Base-by-base conservation (phyloP, 2,113 vertebrate genomes). In the Oncorhynchus clarkii region DNA sequence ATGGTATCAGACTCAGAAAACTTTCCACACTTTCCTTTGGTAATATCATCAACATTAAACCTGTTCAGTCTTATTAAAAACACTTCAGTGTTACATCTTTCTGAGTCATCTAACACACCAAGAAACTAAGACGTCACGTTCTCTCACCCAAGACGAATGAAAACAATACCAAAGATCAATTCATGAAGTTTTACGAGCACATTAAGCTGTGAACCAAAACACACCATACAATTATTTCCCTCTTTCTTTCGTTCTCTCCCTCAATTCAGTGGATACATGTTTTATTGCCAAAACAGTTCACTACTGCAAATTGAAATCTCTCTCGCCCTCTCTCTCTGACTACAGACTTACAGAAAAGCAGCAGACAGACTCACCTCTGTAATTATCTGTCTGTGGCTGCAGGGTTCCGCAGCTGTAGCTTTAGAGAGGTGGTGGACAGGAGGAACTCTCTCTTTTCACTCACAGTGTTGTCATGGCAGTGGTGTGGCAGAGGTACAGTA, bases 401-500 rank as follows among this genome's bases (percentile, higher is more conserved):
- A 31, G 67, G 24, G 5, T 68, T 20, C 31, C 20, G 14, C 13
- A 31, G 26, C 11, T 11, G 68, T 45, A 29, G 26, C n/a, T 5
- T 34, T 70, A 4, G n/a, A 49, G 45, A 34, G 39, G 29, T 69
- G 39, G 68, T 22, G 45, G 9, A 26, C 34, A 48, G 67, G 31
- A 29, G 14, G 39, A 24, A 29, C 60, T 27, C 59, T 67, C 48
- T 67, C 22, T 66, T 64, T 24, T 49, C 62, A 67, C 59, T 48
- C 45, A 48, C 82, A 78, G 85, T 70, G 24, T 57, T 76, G 80
- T 87, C 75, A 71, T 59, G 26, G 2, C 69, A 71, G 68, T 22
- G n/a, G 31, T 20, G 31, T 11, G 13, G 22, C 51, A 45, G 20
- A 12, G 20, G 68, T 67, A 67, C 26, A 31, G 26, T 16, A 29